Evolutionary conservation across 1,140 invertebrate genomes (phyloP), one percentile per base, ranked within the genome.

Genomic region (Philaenus spumarius): DNA sequence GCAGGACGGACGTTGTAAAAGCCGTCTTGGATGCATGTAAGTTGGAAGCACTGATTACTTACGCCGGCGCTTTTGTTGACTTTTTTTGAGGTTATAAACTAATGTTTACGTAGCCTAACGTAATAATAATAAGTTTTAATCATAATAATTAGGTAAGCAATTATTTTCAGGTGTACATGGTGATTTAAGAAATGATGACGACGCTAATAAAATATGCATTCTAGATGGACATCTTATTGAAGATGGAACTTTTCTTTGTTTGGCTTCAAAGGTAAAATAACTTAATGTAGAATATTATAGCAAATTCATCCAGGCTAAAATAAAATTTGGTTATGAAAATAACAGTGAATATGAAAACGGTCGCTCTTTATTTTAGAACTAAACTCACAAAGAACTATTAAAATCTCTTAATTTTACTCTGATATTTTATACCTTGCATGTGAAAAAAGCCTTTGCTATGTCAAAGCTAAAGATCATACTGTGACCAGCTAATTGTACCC

Each of bases 1-100:
- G 81, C 17, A 74, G 82, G 59, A 82, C 80, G 14, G 82, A 84
- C 67, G 79, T 83, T 59, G 73, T 84, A 22, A 75, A 80, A 62
- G 74, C 78, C 24, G 71, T 83, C 19, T 68, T 84, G 20, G 78
- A 81, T 46, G 77, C 78, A 54, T 80, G 81, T 81, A 77, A 71
- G 77, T 76, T 53, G 20, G 22, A 23, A 30, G 12, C n/a, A 46
- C 37, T 19, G 69, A 42, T 60, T 24, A 1, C 35, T 60, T 62
- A 53, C 59, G 57, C 56, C 62, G 19, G 55, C 23, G 26, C 52
- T 47, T 52, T 40, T 9, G 24, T 34, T 20, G 34, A 39, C 50
- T 17, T 48, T 24, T 42, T 15, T 23, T 40, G 37, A 30, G 40
- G 9, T 42, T 42, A 47, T 59, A 11, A 39, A 46, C 37, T 42